A percentile compares a stretch with the other conserved stretches of the same genome.
These are phyloP conservation scores for Sitta carolinensis DNA, from an alignment of 2,797 vertebrate species.

Conservation along the genomic window DNA sequence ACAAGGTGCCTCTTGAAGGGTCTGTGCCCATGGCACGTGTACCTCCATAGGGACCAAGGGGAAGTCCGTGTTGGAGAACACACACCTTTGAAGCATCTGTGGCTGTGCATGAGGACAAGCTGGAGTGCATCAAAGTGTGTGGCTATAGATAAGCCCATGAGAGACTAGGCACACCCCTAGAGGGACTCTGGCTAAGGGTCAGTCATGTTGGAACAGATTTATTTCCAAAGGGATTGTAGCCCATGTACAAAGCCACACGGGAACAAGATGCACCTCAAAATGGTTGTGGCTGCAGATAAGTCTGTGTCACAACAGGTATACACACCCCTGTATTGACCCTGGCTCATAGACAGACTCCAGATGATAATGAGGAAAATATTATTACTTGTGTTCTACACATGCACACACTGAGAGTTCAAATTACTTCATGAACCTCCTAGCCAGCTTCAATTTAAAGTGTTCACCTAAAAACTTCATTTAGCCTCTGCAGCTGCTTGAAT, in stretches of 20 bases:
- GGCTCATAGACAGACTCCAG: background rate
- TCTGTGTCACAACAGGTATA: background rate
- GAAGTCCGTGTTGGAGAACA: fast-evolving
- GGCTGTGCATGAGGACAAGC: background rate
- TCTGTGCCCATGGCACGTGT: background rate
- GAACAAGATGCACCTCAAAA: background rate
- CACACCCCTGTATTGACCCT: background rate
- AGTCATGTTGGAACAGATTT: background rate
- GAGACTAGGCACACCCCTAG: background rate
- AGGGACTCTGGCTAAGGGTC: background rate
- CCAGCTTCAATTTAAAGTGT: constrained; percentile 51
- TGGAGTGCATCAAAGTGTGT: background rate
- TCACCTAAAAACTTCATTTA: constrained; percentile 55
- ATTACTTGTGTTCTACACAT: constrained; percentile 4
- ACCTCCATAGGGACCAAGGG: too few species aligned
- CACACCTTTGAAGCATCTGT: background rate
- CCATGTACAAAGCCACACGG: background rate
- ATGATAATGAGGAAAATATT: background rate
- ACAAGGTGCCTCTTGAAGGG: fast-evolving
- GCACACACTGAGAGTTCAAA: constrained; percentile 54
- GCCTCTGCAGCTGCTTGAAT: background rate
- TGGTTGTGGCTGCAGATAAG: background rate
- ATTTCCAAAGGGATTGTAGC: background rate
- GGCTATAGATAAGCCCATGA: background rate
- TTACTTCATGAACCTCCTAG: constrained; percentile 50